phyloP scores from a whole-genome alignment of 2,888 invertebrate genomes.

The Charanyca ferruginea region DNA sequence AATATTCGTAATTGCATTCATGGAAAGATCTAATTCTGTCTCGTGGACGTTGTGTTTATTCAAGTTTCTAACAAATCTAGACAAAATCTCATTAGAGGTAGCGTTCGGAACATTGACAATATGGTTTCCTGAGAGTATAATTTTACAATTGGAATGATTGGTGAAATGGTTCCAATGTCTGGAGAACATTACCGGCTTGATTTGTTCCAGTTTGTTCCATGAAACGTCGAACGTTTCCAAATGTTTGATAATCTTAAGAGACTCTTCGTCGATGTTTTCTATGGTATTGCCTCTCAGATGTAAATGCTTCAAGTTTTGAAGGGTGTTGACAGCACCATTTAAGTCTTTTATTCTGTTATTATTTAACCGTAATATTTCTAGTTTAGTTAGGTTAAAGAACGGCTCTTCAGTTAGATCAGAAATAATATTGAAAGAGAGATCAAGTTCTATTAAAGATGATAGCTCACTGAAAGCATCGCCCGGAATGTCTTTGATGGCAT shows the following conservation, averaged over 20 bases:
- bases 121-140: constrained; percentile 80
- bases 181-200: constrained; percentile 78
- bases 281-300: constrained; percentile 80
- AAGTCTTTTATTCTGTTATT: constrained; percentile 82
- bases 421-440: constrained; percentile 80
- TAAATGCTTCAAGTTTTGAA: constrained; percentile 80
- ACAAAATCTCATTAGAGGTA: constrained; percentile 68
- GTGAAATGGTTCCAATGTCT: constrained; percentile 84
- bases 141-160: constrained; percentile 78
- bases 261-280: constrained; percentile 76
- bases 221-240: constrained; percentile 86
- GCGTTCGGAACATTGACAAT: constrained; percentile 78
- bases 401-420: constrained; percentile 78
- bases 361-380: constrained; percentile 76
- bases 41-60: constrained; percentile 65
- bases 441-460: constrained; percentile 76
- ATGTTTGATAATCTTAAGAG: constrained; percentile 80
- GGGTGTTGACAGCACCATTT: constrained; percentile 83
- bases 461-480: constrained; percentile 77
- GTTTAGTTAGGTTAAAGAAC: constrained; percentile 78
- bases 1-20: constrained; percentile 78
- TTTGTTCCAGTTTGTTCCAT: constrained; percentile 75
- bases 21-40: constrained; percentile 83
- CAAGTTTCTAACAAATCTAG: constrained; percentile 68
- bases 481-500: constrained; percentile 74